Conservation (phyloP, 2,888 invertebrate genomes). For the Synanthedon myopaeformis region DNA sequence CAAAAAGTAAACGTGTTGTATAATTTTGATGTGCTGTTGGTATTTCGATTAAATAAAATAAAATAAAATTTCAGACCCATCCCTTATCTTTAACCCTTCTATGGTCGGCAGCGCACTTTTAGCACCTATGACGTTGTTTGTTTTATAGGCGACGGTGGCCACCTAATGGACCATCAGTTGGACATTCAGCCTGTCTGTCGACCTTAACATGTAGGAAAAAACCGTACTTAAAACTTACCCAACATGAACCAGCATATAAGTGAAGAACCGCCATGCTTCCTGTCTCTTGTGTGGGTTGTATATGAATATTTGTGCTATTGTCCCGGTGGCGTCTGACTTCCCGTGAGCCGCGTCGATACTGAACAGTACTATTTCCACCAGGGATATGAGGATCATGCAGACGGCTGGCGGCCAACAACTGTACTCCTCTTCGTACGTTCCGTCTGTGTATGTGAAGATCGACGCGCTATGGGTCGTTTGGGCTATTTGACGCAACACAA, state of each 20-base stretch:
- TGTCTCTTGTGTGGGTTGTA: constrained; percentile 88
- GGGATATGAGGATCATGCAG: constrained; percentile 90
- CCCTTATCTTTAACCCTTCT: too few species aligned
- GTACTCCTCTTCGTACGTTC: constrained; percentile 91
- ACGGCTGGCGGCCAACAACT: constrained; percentile 92
- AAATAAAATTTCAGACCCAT: too few species aligned
- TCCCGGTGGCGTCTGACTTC: constrained; percentile 73
- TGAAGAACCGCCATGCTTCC: constrained; percentile 93
- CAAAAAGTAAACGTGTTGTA: too few species aligned
- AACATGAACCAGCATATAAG: constrained; percentile 97
- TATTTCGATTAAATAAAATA: too few species aligned
- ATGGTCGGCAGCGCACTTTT: too few species aligned
- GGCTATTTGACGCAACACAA: constrained; percentile 32
- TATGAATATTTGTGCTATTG: constrained; percentile 84
- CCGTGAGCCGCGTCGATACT: constrained; percentile 64
- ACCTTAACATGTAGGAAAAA: too few species aligned
- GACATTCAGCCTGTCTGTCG: too few species aligned
- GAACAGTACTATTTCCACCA: constrained; percentile 86
- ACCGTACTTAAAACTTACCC: constrained; percentile 73
- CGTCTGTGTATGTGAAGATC: constrained; percentile 71
- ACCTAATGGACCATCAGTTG: too few species aligned
- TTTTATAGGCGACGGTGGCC: too few species aligned
- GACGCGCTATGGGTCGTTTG: constrained; percentile 37
- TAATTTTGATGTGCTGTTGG: too few species aligned
- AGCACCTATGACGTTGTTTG: too few species aligned